Conservation (phyloP, 2,888 invertebrate genomes). For the Drosophila limbata region DNA sequence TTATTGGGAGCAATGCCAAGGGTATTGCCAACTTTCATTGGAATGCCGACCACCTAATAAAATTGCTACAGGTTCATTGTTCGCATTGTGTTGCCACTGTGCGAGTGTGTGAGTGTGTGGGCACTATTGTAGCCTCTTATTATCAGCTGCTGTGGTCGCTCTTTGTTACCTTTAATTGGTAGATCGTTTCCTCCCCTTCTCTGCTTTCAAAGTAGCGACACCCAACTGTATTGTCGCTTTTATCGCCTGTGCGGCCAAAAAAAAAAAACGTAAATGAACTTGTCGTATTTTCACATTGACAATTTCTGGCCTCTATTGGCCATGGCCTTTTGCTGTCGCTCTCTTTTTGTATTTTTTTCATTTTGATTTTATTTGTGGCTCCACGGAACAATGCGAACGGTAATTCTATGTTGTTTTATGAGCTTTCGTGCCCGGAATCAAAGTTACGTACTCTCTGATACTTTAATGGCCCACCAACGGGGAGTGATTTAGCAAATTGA, state of each 20-base stretch:
- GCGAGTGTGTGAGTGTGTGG: slow-evolving; percentile 19
- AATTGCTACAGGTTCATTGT: slow-evolving; percentile 76
- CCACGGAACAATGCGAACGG: slow-evolving; percentile 35
- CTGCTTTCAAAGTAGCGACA: neutral
- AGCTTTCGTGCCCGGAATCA: slow-evolving; percentile 54
- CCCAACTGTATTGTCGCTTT: slow-evolving; percentile 50
- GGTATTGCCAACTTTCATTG: slow-evolving; percentile 32
- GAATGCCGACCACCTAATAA: slow-evolving; percentile 72
- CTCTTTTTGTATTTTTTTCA: slow-evolving; percentile 7
- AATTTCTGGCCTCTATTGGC: slow-evolving; percentile 62
- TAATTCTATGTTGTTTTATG: slow-evolving; percentile 78
- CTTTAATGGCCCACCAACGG: slow-evolving; percentile 58
- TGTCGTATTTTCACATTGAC: slow-evolving; percentile 71
- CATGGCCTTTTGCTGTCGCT: slow-evolving; percentile 54
- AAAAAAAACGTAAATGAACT: slow-evolving; percentile 75
- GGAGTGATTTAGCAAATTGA: slow-evolving; percentile 80
- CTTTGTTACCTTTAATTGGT: slow-evolving; percentile 80
- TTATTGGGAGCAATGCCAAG: slow-evolving; percentile 34
- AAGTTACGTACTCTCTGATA: slow-evolving; percentile 31
- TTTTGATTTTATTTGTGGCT: slow-evolving; percentile 39
- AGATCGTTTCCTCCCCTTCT: slow-evolving; percentile 40
- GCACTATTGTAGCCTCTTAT: slow-evolving; percentile 55
- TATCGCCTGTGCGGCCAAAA: slow-evolving; percentile 47
- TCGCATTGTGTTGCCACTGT: slow-evolving; percentile 60
- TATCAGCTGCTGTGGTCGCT: slow-evolving; percentile 52